Evolutionary conservation across 1,140 invertebrate genomes (phyloP).

Genomic region (Aphelinus certus): DNA sequence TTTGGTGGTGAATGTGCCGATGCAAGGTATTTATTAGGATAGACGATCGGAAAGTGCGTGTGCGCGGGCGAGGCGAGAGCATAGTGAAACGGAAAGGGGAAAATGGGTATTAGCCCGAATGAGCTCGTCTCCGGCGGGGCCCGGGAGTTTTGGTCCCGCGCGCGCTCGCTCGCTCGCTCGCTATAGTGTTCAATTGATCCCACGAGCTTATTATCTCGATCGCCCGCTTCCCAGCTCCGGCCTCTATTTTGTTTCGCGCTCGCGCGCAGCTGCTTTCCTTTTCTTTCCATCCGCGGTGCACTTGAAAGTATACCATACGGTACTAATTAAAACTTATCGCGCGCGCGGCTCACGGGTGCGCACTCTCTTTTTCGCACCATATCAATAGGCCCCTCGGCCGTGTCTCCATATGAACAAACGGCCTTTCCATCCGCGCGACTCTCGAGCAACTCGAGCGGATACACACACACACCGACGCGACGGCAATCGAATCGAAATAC

Average conservation of each 20-base stretch:
- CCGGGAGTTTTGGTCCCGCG: neutral
- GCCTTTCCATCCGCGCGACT: neutral
- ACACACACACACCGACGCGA: neutral
- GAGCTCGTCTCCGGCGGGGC: neutral
- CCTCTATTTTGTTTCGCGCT: no score
- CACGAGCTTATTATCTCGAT: slow-evolving; percentile 29
- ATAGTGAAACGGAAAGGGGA: neutral
- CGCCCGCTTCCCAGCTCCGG: slow-evolving; percentile 16
- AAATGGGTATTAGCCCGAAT: slow-evolving; percentile 21
- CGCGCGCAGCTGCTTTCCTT: neutral
- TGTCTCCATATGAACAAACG: neutral
- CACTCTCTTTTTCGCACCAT: slow-evolving; percentile 35
- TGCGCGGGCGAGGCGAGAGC: neutral
- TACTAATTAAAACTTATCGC: slow-evolving; percentile 44
- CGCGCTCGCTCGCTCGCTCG: neutral
- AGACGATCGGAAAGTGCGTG: neutral
- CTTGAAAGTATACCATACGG: slow-evolving; percentile 43
- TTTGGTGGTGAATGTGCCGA: no score
- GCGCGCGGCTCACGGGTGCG: neutral
- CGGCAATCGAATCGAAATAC: neutral
- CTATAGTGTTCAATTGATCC: slow-evolving; percentile 23
- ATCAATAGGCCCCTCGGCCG: slow-evolving; percentile 3
- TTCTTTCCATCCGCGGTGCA: slow-evolving; percentile 3
- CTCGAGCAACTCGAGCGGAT: neutral
- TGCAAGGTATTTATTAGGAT: no score